These are phyloP conservation scores for Monoplex corrugatus DNA, from an alignment of 2,888 invertebrate genomes.

Conservation along the genomic window DNA sequence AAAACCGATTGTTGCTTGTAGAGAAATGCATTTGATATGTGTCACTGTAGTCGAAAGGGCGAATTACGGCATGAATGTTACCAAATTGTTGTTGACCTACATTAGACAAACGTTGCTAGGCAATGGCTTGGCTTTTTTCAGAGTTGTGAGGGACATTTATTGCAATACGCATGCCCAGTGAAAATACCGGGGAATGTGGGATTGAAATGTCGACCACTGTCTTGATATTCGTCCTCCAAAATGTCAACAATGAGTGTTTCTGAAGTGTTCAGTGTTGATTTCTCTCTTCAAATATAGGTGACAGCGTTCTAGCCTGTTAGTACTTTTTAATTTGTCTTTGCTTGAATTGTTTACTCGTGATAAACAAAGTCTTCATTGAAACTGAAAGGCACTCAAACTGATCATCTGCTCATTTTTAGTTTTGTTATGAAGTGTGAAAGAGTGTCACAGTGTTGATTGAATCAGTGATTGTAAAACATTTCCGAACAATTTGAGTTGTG, in stretches of 20 bases:
- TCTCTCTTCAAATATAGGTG: neutral
- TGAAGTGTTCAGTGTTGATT: neutral
- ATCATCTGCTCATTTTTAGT: too few relatives aligned
- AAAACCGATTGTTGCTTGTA: too few relatives aligned
- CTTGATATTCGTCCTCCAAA: slow-evolving; percentile 36
- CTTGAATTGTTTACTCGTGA: neutral
- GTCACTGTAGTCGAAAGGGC: too few relatives aligned
- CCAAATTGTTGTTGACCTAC: slow-evolving; percentile 30
- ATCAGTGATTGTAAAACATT: too few relatives aligned
- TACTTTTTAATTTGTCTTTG: too few relatives aligned
- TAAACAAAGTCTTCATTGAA: neutral
- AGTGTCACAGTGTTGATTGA: too few relatives aligned
- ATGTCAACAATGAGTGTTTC: slow-evolving; percentile 37
- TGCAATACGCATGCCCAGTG: slow-evolving; percentile 51
- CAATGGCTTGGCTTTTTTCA: slow-evolving; percentile 55
- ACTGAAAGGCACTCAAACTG: too few relatives aligned
- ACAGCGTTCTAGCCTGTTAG: neutral
- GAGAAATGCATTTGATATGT: too few relatives aligned
- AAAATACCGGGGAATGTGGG: slow-evolving; percentile 46
- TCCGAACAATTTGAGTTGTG: too few relatives aligned
- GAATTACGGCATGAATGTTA: too few relatives aligned
- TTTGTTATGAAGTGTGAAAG: too few relatives aligned
- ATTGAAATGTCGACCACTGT: slow-evolving; percentile 44
- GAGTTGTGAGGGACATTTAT: slow-evolving; percentile 35
- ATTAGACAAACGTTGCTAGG: slow-evolving; percentile 52